Evolutionary conservation across 30 jellyfish, hydroid and myxozoan genomes (phyloP).

Genomic region (Clytia hemisphaerica): DNA sequence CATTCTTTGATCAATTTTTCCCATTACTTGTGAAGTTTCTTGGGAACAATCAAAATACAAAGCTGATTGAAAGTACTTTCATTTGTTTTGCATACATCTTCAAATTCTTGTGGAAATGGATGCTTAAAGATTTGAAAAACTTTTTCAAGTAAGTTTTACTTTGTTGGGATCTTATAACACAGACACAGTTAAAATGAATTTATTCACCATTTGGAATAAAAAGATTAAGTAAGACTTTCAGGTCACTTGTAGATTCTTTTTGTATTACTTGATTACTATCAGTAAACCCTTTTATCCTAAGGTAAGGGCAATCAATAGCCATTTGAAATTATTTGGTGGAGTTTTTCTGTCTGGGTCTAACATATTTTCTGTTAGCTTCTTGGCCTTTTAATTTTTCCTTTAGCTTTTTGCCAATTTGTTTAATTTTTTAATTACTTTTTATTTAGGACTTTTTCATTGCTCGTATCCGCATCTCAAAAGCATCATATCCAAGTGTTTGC

Average conservation of each 20-base stretch:
- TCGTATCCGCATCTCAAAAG: constrained; percentile 38
- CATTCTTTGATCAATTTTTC: constrained; percentile 48
- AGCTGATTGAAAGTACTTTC: constrained; percentile 58
- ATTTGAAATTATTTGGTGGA: too few relatives aligned
- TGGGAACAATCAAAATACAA: constrained; percentile 48
- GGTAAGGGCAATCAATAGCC: too few relatives aligned
- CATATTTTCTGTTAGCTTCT: too few relatives aligned
- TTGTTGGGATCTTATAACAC: neutral
- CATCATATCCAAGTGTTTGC: constrained; percentile 64
- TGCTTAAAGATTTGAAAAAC: constrained; percentile 45
- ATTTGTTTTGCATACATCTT: constrained; percentile 65
- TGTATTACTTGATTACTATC: neutral
- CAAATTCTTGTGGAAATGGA: constrained; percentile 69
- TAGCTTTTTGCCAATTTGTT: too few relatives aligned
- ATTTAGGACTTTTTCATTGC: constrained; percentile 45
- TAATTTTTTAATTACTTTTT: too few relatives aligned
- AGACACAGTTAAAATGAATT: neutral
- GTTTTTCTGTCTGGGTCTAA: too few relatives aligned
- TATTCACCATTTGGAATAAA: neutral
- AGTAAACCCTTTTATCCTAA: too few relatives aligned
- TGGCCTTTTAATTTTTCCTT: too few relatives aligned
- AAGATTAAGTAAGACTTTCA: too few relatives aligned
- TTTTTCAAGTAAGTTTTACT: constrained; percentile 44
- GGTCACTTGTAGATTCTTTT: neutral
- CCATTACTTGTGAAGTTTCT: constrained; percentile 9